Evolutionary conservation across 2,113 vertebrate genomes (phyloP).

Genomic region (Oreamnos americanus): DNA sequence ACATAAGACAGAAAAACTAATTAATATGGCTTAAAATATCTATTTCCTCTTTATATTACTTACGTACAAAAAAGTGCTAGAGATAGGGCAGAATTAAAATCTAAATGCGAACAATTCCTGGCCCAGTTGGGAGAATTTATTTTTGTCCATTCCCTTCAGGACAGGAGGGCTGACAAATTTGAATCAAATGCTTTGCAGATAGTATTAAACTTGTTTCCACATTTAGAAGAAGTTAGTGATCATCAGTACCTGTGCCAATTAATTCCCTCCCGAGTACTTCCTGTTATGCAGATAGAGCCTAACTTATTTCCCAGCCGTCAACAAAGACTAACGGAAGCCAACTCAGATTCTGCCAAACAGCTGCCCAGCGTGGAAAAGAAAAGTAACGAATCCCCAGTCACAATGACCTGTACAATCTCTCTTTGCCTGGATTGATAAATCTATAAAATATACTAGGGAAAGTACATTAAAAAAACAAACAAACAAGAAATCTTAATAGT

Average conservation of each 20-base stretch:
- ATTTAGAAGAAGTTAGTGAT: background rate
- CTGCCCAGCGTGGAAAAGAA: background rate
- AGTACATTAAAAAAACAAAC: background rate
- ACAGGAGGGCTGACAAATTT: background rate
- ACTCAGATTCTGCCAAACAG: background rate
- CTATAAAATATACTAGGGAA: background rate
- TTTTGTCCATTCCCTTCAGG: background rate
- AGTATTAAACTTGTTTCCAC: background rate
- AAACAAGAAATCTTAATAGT: background rate
- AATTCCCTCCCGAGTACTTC: background rate
- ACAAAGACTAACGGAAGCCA: background rate
- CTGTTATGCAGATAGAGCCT: background rate
- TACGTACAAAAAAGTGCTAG: background rate
- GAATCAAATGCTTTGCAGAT: background rate
- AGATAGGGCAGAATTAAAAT: constrained; percentile 17
- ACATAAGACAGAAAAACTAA: background rate
- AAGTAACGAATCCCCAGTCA: background rate
- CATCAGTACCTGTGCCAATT: background rate
- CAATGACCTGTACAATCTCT: background rate
- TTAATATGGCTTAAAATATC: background rate
- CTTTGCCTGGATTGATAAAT: background rate
- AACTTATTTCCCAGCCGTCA: background rate
- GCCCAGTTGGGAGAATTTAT: background rate
- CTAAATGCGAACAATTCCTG: background rate
- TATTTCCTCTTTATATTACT: background rate